phyloP scores from a whole-genome alignment of 1,140 invertebrate genomes.

The Leptinotarsa defecta region DNA sequence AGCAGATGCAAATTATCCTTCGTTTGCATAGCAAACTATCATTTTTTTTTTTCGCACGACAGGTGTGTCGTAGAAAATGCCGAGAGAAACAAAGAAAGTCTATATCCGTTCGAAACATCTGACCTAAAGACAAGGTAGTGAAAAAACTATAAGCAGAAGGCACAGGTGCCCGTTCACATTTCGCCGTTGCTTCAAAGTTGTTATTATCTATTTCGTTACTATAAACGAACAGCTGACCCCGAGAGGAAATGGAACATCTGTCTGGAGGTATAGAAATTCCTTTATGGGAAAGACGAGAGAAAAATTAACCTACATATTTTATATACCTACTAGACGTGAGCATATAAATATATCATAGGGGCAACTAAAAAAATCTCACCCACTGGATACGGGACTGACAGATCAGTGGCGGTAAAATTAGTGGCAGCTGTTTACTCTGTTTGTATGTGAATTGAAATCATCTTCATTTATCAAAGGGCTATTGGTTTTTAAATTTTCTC shows the following conservation, averaged over 20 bases:
- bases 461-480: too few species aligned
- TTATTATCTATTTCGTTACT: background rate
- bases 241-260: constrained; percentile 21
- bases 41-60: too few species aligned
- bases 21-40: too few species aligned
- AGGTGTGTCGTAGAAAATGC: too few species aligned
- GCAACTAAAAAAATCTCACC: background rate
- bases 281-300: background rate
- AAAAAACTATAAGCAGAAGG: constrained; percentile 13
- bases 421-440: too few species aligned
- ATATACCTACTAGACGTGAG: background rate
- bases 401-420: too few species aligned
- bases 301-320: background rate
- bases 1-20: too few species aligned
- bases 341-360: background rate
- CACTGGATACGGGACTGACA: too few species aligned
- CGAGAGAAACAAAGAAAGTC: too few species aligned
- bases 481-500: too few species aligned
- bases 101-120: background rate
- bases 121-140: constrained; percentile 11
- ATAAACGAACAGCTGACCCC: constrained; percentile 1
- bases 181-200: constrained; percentile 11
- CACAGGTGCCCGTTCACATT: constrained; percentile 7
- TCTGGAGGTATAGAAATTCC: background rate
- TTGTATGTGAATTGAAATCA: background rate